phyloP scores from a whole-genome alignment of 2,797 vertebrate species.

The Lophius americanus region DNA sequence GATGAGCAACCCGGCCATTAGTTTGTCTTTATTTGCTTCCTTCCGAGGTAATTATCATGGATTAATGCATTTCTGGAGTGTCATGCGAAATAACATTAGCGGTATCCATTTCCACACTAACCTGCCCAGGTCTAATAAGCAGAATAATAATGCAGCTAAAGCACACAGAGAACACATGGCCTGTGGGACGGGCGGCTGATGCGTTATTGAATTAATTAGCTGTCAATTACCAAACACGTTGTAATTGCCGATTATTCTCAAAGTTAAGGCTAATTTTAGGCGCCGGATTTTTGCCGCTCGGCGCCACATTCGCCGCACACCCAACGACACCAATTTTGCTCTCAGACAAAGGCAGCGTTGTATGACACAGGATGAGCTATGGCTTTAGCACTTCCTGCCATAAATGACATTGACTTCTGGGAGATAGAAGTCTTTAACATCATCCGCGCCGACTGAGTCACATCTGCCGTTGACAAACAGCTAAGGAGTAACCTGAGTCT shows the following conservation, averaged over 20 bases:
- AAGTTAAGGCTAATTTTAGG: no score
- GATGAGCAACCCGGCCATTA: slow-evolving; percentile 82
- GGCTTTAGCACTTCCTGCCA: slow-evolving; percentile 78
- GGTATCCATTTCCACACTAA: slow-evolving; percentile 77
- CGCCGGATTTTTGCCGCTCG: background rate
- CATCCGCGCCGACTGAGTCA: slow-evolving; percentile 84
- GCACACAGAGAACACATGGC: slow-evolving; percentile 55
- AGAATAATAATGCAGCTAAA: slow-evolving; percentile 73
- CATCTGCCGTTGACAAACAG: slow-evolving; percentile 90
- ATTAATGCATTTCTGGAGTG: slow-evolving; percentile 80
- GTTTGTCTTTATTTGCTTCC: slow-evolving; percentile 86
- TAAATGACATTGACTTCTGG: slow-evolving; percentile 83
- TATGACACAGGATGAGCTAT: slow-evolving; percentile 80
- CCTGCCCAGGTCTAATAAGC: slow-evolving; percentile 78
- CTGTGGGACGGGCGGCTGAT: slow-evolving; percentile 32
- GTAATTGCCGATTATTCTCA: slow-evolving; percentile 42
- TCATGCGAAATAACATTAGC: slow-evolving; percentile 79
- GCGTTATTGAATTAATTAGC: slow-evolving; percentile 68
- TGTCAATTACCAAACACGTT: slow-evolving; percentile 63
- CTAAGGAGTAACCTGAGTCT: slow-evolving; percentile 88
- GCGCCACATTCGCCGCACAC: slow-evolving; percentile 20
- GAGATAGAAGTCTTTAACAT: slow-evolving; percentile 83
- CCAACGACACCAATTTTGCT: slow-evolving; percentile 63
- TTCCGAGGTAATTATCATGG: slow-evolving; percentile 83
- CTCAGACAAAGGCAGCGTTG: slow-evolving; percentile 76